Evolutionary conservation across 2,888 invertebrate species (phyloP), one percentile per base, ranked within the genome.

Genomic region (Argyresthia goedartella): DNA sequence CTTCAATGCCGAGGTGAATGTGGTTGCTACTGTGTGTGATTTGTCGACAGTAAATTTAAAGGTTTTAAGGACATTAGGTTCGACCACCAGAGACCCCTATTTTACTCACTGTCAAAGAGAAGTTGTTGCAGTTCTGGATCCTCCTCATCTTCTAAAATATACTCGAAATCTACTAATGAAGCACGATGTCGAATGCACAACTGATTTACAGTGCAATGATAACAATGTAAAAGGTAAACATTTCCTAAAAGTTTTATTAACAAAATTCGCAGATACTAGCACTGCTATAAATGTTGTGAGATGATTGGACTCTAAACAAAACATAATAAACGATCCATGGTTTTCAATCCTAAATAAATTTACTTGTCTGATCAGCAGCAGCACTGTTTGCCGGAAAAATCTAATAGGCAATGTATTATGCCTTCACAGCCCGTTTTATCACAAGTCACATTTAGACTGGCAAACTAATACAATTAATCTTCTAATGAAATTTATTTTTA

Each of bases 101-200:
- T 36, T 55, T 33, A 52, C 1, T 10, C 4, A 54, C 4, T n/a
- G 49, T n/a, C 15, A 51, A 8, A 25, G 52, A 42, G 55, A 58
- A 53, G 54, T 59, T 49, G 51, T 54, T 0, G 46, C 54, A 33
- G 16, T 56, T 1, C 54, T 54, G 15, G 57, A 59, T 35, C 36
- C 55, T 9, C 59, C 59, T 36, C 60, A 59, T 53, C 34, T 59
- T 15, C 14, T 59, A 1, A 57, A 59, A 51, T 60, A 57, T 49
- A 54, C 56, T 13, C 50, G 57, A 47, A 58, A 59, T 49, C 41
- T 54, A 7, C 57, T 57, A 52, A 16, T 57, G 44, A 56, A 56
- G 49, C 57, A 60, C 46, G 45, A 60, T 51, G 55, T 59, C 14
- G 25, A 56, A 47, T 58, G 55, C 48, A 51, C 44, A 49, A 14